A percentile compares a stretch with the other conserved stretches of the same genome.
phyloP scores from a whole-genome alignment of 2,888 invertebrate species.

The Strigamia crassipes region DNA sequence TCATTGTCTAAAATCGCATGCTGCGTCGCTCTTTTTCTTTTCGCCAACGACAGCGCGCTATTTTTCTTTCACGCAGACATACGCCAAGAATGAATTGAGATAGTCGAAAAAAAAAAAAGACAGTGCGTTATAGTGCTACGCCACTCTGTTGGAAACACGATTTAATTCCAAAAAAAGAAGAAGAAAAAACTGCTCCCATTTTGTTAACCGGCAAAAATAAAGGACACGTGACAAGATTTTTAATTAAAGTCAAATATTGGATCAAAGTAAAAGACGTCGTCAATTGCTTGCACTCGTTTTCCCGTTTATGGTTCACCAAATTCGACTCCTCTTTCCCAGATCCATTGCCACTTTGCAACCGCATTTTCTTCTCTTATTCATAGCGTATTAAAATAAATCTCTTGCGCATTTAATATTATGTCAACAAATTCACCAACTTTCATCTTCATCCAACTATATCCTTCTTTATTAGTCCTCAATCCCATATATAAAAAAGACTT shows the following conservation, averaged over 20 bases:
- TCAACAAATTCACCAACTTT: background rate
- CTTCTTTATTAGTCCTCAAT: background rate
- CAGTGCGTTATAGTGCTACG: too few relatives aligned
- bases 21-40: slow-evolving; percentile 33
- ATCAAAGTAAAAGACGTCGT: slow-evolving; percentile 20
- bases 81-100: slow-evolving; percentile 32
- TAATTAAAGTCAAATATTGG: slow-evolving; percentile 40
- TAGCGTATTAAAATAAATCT: background rate
- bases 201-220: slow-evolving; percentile 27
- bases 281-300: background rate
- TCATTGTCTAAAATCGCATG: slow-evolving; percentile 22
- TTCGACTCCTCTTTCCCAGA: background rate
- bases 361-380: background rate
- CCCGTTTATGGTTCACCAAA: slow-evolving; percentile 23
- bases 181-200: background rate
- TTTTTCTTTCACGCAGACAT: slow-evolving; percentile 32
- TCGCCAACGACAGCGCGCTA: slow-evolving; percentile 28
- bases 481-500: background rate
- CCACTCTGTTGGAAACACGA: background rate
- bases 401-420: background rate
- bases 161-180: background rate
- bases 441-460: background rate
- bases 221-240: slow-evolving; percentile 37
- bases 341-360: slow-evolving; percentile 3
- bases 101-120: background rate